Evolutionary conservation across 2,113 vertebrate species (phyloP).

Genomic region (Sitta europaea): DNA sequence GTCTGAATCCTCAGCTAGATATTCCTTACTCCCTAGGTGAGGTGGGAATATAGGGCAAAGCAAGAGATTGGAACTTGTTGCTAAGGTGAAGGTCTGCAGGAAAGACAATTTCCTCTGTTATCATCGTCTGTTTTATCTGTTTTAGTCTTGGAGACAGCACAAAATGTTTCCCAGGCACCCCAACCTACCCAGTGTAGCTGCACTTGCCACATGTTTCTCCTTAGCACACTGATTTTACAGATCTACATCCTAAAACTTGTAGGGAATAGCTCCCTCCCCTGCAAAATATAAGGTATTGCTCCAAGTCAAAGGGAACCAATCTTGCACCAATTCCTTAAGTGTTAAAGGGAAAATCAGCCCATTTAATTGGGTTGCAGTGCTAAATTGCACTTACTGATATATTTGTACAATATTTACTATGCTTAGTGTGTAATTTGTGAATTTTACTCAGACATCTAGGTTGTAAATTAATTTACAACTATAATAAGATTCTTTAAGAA

Average conservation of each 20-base stretch:
- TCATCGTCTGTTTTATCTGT: neutral
- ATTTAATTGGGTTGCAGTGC: neutral
- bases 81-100: neutral
- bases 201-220: neutral
- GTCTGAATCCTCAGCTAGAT: neutral
- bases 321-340: neutral
- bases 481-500: neutral
- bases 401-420: neutral
- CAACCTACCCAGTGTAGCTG: neutral
- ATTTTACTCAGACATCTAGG: neutral
- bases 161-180: neutral
- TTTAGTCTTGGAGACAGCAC: neutral
- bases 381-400: neutral
- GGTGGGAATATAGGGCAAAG: neutral
- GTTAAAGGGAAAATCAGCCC: neutral
- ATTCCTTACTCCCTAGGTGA: neutral
- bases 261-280: constrained; percentile 62
- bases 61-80: neutral
- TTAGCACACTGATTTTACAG: neutral
- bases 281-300: constrained; percentile 10
- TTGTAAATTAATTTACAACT: constrained; percentile 14
- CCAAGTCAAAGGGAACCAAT: neutral
- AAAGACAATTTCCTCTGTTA: neutral
- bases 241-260: neutral
- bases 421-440: neutral